Percentiles rank a stretch among this genome's conserved stretches.
phyloP scores from a whole-genome alignment of 1,140 invertebrate species.

The Drosophila miranda region DNA sequence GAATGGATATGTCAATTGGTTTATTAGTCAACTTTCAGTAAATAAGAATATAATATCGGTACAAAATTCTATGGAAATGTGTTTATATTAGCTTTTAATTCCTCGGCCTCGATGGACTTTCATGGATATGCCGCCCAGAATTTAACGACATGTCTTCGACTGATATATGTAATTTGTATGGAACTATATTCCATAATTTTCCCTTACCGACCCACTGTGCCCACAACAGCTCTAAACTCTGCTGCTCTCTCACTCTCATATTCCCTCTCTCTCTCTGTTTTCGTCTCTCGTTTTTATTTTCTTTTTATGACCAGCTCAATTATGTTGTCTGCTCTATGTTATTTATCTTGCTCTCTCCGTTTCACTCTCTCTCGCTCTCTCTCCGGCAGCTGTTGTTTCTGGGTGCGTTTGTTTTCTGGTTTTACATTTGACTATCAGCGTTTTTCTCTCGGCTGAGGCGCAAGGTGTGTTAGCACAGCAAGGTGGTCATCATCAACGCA shows the following conservation, averaged over 20 bases:
- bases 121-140: too few species aligned
- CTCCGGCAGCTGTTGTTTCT: constrained; percentile 8
- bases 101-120: too few species aligned
- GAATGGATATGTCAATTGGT: too few species aligned
- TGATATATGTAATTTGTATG: too few species aligned
- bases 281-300: constrained; percentile 12
- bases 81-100: too few species aligned
- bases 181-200: not conserved
- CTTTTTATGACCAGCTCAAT: not conserved
- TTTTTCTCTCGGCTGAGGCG: constrained; percentile 4
- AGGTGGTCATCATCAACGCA: too few species aligned
- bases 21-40: too few species aligned
- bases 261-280: not conserved
- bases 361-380: not conserved
- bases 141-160: too few species aligned
- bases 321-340: constrained; percentile 3
- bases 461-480: constrained; percentile 16
- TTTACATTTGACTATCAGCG: constrained; percentile 11
- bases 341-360: constrained; percentile 19
- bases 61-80: too few species aligned
- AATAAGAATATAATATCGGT: too few species aligned
- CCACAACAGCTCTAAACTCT: constrained; percentile 8
- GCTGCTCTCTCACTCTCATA: constrained; percentile 1
- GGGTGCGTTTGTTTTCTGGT: constrained; percentile 42
- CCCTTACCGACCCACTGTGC: constrained; percentile 11